Base-by-base conservation (phyloP, 2,888 invertebrate species). In the Mimachlamys varia region DNA sequence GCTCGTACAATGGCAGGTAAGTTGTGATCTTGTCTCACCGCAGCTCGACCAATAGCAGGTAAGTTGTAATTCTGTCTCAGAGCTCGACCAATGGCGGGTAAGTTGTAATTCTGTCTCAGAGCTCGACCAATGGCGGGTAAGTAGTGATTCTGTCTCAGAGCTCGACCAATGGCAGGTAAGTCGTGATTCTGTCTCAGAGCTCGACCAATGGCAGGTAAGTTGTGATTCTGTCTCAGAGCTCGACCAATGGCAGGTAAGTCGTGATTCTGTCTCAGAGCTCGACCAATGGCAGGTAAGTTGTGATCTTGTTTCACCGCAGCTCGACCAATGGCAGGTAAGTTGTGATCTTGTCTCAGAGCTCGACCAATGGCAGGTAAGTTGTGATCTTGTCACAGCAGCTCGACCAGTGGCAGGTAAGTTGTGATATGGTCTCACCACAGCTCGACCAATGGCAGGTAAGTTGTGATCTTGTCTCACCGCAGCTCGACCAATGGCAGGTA, bases 1-100 rank as follows among this genome's bases (percentile, higher is more conserved):
- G 44, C 27, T 90, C 58, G 55, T 62, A 44, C 19, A 88, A 38
- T 88, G 49, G 38, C 44, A 58, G 62, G 58, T 89, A 76, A 19
- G 44, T 27, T 62, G 2, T 17, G 15, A 38, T 58, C 58, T 12
- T 44, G 44, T 89, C 10, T 44, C 12, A 27, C n/a, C n/a, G n/a
- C n/a, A 89, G 15, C 17, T 44, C 2, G 17, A 38, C 76, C 37
- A 37, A 49, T 55, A 17, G 53, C 37, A 87, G 87, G 44, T 27
- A 49, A 50, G 27, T 19, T 88, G 37, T 33, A n/a, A 49, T 38
- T 22, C 37, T n/a, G 62, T 89, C 38, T 22, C n/a, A 15, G 19
- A 27, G 5, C 15, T 88, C 53, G n/a, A 44, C 49, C 38, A 62
- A 44, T 89, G 49, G 37, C 76, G 33, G 62, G 62, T 62, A 88